Conservation (phyloP, 1,140 invertebrate genomes). For the Lucilia sericata region DNA sequence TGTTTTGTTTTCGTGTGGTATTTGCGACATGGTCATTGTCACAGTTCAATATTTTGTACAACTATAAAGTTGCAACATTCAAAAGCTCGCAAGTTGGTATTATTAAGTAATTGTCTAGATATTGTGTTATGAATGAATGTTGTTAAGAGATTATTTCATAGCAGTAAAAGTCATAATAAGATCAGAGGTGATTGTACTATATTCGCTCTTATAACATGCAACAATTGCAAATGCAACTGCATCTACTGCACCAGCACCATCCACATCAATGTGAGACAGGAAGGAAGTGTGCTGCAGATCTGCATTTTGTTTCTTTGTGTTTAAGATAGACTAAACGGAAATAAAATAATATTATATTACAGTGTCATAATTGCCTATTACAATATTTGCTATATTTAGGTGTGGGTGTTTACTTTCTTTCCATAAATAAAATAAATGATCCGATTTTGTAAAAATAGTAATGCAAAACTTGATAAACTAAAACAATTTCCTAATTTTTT, state of each 20-base stretch:
- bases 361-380: not conserved
- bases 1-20: not conserved
- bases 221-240: not conserved
- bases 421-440: too few relatives aligned
- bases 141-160: not conserved
- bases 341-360: not conserved
- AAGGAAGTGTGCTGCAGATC: not conserved
- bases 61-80: not conserved
- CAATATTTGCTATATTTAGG: too few relatives aligned
- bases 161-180: not conserved
- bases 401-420: not conserved
- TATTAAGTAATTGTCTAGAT: not conserved
- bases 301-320: not conserved
- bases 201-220: not conserved
- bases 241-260: not conserved
- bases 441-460: too few relatives aligned
- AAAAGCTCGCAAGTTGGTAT: not conserved
- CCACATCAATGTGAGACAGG: not conserved
- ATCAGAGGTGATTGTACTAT: not conserved
- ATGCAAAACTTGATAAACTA: too few relatives aligned
- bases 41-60: constrained; percentile 21
- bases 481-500: too few relatives aligned
- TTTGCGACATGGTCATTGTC: constrained; percentile 27
- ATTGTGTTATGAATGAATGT: not conserved
- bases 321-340: not conserved